Evolutionary conservation across 1,140 invertebrate genomes (phyloP).

Genomic region (Drosophila busckii): DNA sequence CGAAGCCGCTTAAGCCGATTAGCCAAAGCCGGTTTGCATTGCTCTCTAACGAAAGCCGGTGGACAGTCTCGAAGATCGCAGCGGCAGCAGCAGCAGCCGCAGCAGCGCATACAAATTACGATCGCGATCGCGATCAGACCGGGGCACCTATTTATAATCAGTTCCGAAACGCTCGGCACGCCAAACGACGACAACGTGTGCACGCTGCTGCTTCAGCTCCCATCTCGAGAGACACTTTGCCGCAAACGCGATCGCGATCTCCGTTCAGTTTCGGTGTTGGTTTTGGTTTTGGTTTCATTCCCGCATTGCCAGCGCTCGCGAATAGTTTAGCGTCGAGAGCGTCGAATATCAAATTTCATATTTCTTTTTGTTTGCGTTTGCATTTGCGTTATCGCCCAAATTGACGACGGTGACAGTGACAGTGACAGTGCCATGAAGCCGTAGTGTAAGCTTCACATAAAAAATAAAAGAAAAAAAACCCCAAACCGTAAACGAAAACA

Average conservation of each 20-base stretch:
- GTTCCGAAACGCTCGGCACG: conserved; percentile 37
- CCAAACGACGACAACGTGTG: conserved; percentile 45
- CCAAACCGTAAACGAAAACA: conserved; percentile 1
- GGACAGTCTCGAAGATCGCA: conserved; percentile 54
- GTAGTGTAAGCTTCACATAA: conserved; percentile 25
- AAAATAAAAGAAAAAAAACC: conserved; percentile 4
- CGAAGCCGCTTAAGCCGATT: no score
- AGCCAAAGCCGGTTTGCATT: no score
- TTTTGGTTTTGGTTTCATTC: conserved; percentile 55
- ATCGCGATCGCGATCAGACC: conserved; percentile 36
- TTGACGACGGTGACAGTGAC: not conserved
- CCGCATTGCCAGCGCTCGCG: conserved; percentile 48
- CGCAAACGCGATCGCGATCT: conserved; percentile 36
- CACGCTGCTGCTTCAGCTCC: conserved; percentile 36
- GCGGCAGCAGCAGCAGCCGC: conserved; percentile 5
- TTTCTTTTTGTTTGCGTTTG: conserved; percentile 1
- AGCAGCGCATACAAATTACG: conserved; percentile 35
- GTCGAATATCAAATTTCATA: not conserved
- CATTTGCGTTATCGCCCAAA: conserved; percentile 8
- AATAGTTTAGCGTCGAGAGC: conserved; percentile 41
- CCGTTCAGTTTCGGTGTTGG: no score
- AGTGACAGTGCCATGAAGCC: conserved; percentile 43
- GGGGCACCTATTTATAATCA: conserved; percentile 68
- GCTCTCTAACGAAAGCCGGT: conserved; percentile 56
- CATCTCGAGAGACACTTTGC: no score